phyloP scores from a whole-genome alignment of 1,140 invertebrate genomes.

The Drosophila parabipectinata region DNA sequence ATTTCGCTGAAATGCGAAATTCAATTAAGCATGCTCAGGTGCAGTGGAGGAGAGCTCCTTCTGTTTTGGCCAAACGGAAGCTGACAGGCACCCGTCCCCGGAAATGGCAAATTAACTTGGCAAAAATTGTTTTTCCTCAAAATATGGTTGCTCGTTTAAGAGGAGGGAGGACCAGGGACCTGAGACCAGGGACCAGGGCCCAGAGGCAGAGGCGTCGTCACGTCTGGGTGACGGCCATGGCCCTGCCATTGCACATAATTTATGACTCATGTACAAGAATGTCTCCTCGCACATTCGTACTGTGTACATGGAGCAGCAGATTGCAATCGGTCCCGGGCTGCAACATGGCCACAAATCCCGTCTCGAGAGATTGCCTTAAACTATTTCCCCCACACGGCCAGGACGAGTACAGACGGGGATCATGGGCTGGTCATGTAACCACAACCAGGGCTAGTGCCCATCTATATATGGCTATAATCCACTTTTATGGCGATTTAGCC shows the following conservation, averaged over 20 bases:
- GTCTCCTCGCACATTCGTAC: constrained; percentile 9
- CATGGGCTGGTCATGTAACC: constrained; percentile 22
- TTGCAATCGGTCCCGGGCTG: constrained; percentile 28
- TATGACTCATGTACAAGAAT: constrained; percentile 50
- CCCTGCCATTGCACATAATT: constrained; percentile 46
- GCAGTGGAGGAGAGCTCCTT: constrained; percentile 25
- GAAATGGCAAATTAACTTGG: constrained; percentile 76
- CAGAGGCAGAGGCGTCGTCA: constrained; percentile 39
- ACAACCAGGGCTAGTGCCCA: constrained; percentile 13
- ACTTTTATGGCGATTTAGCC: constrained; percentile 52
- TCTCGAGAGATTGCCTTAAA: constrained; percentile 33
- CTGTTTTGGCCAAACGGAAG: constrained; percentile 36
- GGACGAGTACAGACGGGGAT: constrained; percentile 3
- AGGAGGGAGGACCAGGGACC: not conserved
- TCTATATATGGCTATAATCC: constrained; percentile 42
- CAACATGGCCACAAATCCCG: constrained; percentile 23
- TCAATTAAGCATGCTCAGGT: constrained; percentile 74
- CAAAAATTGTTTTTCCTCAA: constrained; percentile 54
- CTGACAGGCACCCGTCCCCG: constrained; percentile 50
- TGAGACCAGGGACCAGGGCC: not conserved
- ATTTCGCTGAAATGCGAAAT: constrained; percentile 56
- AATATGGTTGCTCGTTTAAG: not conserved
- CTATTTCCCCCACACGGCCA: constrained; percentile 14
- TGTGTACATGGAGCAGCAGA: constrained; percentile 18
- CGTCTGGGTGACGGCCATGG: constrained; percentile 56